Evolutionary conservation across 2,888 invertebrate genomes (phyloP), one percentile per base, ranked within the genome.

Genomic region (Drepanosiphum platanoidis): DNA sequence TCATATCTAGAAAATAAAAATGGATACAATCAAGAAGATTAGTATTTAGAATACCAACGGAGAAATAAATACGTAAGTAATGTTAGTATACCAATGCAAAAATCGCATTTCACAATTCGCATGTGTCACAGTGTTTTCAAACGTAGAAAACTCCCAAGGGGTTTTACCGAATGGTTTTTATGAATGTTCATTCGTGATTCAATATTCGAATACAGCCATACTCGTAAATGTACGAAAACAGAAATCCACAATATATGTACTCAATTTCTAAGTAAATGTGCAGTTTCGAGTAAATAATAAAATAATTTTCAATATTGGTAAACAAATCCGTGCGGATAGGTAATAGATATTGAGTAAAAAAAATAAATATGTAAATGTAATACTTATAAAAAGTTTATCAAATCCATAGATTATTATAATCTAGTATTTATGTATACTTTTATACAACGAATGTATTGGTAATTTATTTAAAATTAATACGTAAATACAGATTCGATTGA

Each of bases 201-300:
- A 68, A 79, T 58, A 58, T 79, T 77, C 15, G 42, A 79, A 68
- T 46, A 46, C 22, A 5, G 32, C 11, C n/a, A n/a, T n/a, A n/a
- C n/a, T n/a, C n/a, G 46, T 9, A 15, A 68, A 68, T n/a, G 5
- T 34, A 32, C 5, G 2, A 70, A 80, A 80, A 80, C 15, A 8
- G 36, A 34, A 80, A 52, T 70, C 27, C 79, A 46, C 66, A n/a
- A n/a, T n/a, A 46, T 8, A 46, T 9, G 5, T 42, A 64, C 36
- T 77, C 34, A 27, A 77, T 77, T 36, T 34, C 9, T 42, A 78
- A 30, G 78, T 64, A 78, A 64, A 78, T 64, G 39, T 8, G 39
- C 9, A 78, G 42, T 64, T 42, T 42, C 42, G 64, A 64, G 42
- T 64, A 64, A 78, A 22, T 68, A 68, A 78, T 64, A 77, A 58